A percentile compares a stretch with the other conserved stretches of the same genome.
Conservation (phyloP, 2,888 invertebrate genomes). For the Phragmatobia fuliginosa region DNA sequence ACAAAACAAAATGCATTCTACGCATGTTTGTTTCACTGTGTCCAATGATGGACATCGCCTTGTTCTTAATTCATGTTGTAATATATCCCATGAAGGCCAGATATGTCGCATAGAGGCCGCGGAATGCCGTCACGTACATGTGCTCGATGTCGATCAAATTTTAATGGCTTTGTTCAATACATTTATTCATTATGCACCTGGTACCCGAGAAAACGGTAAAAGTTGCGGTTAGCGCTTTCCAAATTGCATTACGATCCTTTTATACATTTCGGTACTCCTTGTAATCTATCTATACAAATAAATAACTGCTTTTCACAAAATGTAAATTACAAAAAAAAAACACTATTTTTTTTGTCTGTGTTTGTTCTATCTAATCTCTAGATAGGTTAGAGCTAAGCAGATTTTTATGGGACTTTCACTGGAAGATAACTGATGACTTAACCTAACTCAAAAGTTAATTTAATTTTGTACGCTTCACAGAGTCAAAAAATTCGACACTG, state of each 20-base stretch:
- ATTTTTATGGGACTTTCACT: no score
- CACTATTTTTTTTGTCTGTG: no score
- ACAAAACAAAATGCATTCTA: background rate
- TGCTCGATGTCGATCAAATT: slow-evolving; percentile 67
- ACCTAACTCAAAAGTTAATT: no score
- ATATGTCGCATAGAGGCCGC: slow-evolving; percentile 60
- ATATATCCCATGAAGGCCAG: slow-evolving; percentile 59
- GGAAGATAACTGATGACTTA: no score
- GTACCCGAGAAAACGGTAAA: slow-evolving; percentile 52
- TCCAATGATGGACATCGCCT: slow-evolving; percentile 20
- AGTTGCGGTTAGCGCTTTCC: slow-evolving; percentile 57
- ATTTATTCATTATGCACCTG: slow-evolving; percentile 57
- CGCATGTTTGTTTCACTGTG: background rate
- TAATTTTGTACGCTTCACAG: no score
- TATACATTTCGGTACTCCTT: no score
- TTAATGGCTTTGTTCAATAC: slow-evolving; percentile 63
- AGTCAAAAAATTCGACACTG: no score
- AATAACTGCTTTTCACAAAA: no score
- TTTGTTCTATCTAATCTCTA: no score
- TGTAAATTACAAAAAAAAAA: no score
- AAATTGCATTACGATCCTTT: slow-evolving; percentile 39
- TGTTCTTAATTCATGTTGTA: slow-evolving; percentile 44
- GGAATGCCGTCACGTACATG: slow-evolving; percentile 68
- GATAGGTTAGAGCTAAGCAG: no score
- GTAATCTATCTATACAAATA: no score